A percentile compares a stretch with the other conserved stretches of the same genome.
These are phyloP conservation scores for Mohoua ochrocephala DNA, from an alignment of 2,113 vertebrate species.

Conservation along the genomic window DNA sequence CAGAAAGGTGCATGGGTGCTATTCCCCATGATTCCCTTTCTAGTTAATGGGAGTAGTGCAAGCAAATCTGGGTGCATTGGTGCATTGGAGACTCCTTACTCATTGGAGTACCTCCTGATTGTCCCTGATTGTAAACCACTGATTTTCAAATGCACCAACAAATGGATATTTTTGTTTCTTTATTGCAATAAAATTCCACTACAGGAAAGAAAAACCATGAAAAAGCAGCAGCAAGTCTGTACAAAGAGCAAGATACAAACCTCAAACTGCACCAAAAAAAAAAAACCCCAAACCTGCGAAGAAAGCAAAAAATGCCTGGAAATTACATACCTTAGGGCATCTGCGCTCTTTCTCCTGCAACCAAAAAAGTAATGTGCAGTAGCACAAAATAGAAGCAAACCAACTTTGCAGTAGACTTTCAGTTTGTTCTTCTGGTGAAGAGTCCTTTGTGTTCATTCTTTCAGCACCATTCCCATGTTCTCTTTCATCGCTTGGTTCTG, in stretches of 20 bases:
- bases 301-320: not conserved
- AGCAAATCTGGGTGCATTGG: not conserved
- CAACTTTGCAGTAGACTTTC: slow-evolving; percentile 67
- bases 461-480: slow-evolving; percentile 56
- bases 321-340: not conserved
- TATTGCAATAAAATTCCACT: not conserved
- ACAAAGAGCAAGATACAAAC: slow-evolving; percentile 4
- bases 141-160: not conserved
- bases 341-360: not conserved
- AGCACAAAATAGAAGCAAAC: not conserved
- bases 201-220: not conserved
- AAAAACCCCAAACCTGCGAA: not conserved
- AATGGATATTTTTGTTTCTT: not conserved
- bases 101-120: not conserved
- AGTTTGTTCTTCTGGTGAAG: slow-evolving; percentile 87
- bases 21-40: not conserved
- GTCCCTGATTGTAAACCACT: not conserved
- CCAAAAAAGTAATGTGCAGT: not conserved
- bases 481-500: slow-evolving; percentile 43
- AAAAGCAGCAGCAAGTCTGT: slow-evolving; percentile 65
- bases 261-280: not conserved
- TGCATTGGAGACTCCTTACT: not conserved
- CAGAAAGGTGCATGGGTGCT: not conserved
- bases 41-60: not conserved
- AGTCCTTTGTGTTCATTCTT: slow-evolving; percentile 72